phyloP scores from a whole-genome alignment of 2,113 vertebrate genomes.

The Misgurnus mizolepis region DNA sequence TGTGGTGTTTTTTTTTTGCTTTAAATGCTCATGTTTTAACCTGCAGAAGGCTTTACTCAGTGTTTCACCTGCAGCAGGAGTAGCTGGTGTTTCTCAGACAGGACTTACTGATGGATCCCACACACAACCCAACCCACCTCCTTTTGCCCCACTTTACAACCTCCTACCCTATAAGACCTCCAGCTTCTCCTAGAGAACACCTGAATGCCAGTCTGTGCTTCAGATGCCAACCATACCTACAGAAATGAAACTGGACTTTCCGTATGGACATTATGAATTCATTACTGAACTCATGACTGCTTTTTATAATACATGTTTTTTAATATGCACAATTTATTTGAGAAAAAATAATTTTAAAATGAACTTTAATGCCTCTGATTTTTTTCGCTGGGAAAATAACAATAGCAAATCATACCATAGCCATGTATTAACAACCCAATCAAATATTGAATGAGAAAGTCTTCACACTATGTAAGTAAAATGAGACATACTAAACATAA shows the following conservation, averaged over 20 bases:
- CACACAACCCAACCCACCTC: slow-evolving; percentile 51
- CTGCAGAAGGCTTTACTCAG: slow-evolving; percentile 14
- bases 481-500: too few relatives aligned
- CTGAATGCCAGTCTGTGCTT: background rate
- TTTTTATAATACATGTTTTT: background rate
- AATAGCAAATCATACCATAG: background rate
- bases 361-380: background rate
- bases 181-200: background rate
- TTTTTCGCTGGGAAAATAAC: background rate
- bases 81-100: slow-evolving; percentile 14
- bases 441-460: too few relatives aligned
- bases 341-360: background rate
- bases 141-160: slow-evolving; percentile 58
- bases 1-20: too few relatives aligned
- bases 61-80: slow-evolving; percentile 6
- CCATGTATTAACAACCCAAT: background rate
- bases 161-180: slow-evolving; percentile 49
- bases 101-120: background rate
- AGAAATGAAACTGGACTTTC: background rate
- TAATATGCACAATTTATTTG: background rate
- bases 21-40: slow-evolving; percentile 6
- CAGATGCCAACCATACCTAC: background rate
- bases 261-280: background rate
- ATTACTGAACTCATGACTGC: too few relatives aligned
- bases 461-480: too few relatives aligned